phyloP scores from a whole-genome alignment of 2,113 vertebrate species.

The Megalops atlanticus region DNA sequence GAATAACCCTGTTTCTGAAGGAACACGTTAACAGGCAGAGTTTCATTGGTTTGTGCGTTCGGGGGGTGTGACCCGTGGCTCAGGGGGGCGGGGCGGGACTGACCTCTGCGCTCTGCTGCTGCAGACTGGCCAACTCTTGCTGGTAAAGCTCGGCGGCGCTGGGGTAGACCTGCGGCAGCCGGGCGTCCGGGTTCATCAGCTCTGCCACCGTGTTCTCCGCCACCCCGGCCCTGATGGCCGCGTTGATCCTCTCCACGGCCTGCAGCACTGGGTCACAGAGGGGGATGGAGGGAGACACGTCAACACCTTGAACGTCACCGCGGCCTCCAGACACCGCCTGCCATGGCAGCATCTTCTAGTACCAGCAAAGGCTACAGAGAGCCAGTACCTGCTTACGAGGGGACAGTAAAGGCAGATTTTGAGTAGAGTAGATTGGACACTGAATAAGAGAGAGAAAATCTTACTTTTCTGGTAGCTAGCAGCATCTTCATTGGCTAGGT shows the following conservation, averaged over 20 bases:
- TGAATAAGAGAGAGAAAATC: conserved; percentile 28
- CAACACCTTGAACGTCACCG: not conserved
- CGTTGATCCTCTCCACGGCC: conserved; percentile 84
- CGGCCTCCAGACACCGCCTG: not conserved
- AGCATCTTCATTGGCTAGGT: conserved; percentile 78
- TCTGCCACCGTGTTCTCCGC: conserved; percentile 84
- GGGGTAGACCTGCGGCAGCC: conserved; percentile 87
- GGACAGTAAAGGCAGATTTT: not conserved
- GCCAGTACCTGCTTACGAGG: not conserved
- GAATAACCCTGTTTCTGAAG: no score
- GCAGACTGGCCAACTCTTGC: conserved; percentile 85
- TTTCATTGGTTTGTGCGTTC: not conserved
- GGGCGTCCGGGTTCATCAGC: conserved; percentile 89
- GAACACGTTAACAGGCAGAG: no score
- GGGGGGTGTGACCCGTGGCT: no score
- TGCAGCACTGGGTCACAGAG: conserved; percentile 72
- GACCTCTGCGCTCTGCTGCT: conserved; percentile 90
- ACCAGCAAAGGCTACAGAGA: not conserved
- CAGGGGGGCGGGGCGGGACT: no score
- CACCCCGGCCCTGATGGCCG: conserved; percentile 77
- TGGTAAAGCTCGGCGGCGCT: conserved; percentile 91
- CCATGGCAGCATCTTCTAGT: not conserved
- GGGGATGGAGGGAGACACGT: not conserved
- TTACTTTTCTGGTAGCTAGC: conserved; percentile 82
- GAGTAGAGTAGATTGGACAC: not conserved